These are phyloP conservation scores for Forbesichthys papilliferus DNA, from an alignment of 2,113 vertebrate species.

Conservation along the genomic window DNA sequence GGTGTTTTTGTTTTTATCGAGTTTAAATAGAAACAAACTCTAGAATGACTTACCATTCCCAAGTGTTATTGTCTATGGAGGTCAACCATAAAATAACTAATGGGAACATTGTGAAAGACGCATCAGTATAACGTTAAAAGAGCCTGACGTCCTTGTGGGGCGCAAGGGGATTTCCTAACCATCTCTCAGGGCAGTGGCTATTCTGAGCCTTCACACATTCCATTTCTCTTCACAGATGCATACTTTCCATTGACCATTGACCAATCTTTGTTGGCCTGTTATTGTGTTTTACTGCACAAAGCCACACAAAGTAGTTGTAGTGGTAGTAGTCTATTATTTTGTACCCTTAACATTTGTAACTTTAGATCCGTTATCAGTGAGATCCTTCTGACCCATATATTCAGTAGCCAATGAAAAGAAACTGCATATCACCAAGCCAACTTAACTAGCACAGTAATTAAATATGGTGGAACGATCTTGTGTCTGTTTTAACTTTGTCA, in stretches of 20 bases:
- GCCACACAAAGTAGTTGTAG: neutral
- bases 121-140: neutral
- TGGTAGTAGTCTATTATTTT: neutral
- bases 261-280: slow-evolving; percentile 6
- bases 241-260: slow-evolving; percentile 71
- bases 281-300: neutral
- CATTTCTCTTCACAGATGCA: slow-evolving; percentile 60
- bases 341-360: neutral
- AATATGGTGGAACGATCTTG: slow-evolving; percentile 20
- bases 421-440: slow-evolving; percentile 5
- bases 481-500: slow-evolving; percentile 54
- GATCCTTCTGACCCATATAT: neutral
- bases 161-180: slow-evolving; percentile 67
- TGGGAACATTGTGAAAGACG: neutral
- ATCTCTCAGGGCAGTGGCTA: slow-evolving; percentile 68
- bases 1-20: neutral
- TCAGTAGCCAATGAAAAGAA: slow-evolving; percentile 2
- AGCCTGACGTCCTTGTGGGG: slow-evolving; percentile 58
- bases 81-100: neutral
- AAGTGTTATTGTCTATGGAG: neutral
- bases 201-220: slow-evolving; percentile 75
- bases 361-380: slow-evolving; percentile 1
- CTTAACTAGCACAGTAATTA: slow-evolving; percentile 34
- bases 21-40: no score
- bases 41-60: no score